A percentile compares a stretch with the other conserved stretches of the same genome.
phyloP scores from a whole-genome alignment of 2,797 vertebrate genomes.

The Ispidina lecontei region DNA sequence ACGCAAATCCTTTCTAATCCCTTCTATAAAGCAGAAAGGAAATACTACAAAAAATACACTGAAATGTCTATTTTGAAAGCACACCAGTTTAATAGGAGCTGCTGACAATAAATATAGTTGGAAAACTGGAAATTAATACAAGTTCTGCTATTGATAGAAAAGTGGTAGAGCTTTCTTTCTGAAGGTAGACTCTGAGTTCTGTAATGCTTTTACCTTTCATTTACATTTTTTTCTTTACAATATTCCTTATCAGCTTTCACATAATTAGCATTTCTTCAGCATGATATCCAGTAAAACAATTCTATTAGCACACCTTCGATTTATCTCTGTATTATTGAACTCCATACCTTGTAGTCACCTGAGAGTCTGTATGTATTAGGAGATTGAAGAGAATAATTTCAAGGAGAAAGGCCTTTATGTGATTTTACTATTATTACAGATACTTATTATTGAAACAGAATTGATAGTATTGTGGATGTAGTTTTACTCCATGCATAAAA shows the following conservation, averaged over 20 bases:
- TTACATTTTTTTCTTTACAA: neutral
- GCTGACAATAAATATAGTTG: neutral
- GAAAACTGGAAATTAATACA: neutral
- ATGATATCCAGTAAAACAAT: neutral
- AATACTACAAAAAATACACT: neutral
- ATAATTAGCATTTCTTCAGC: neutral
- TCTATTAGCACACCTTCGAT: neutral
- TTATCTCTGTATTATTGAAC: neutral
- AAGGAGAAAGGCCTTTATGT: neutral
- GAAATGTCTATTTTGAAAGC: neutral
- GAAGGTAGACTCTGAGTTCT: neutral
- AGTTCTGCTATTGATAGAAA: neutral
- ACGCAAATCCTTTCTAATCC: neutral
- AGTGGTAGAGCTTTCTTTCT: neutral
- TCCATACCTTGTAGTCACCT: neutral
- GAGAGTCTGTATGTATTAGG: neutral
- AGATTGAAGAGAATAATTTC: neutral
- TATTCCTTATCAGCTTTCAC: neutral
- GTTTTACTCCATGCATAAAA: neutral
- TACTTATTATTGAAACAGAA: neutral
- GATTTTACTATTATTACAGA: neutral
- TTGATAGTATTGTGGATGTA: neutral
- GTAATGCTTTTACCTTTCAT: neutral
- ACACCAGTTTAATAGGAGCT: neutral
- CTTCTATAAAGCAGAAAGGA: neutral